These are phyloP conservation scores for Chesias legatella DNA, from an alignment of 2,888 invertebrate genomes.

Conservation along the genomic window DNA sequence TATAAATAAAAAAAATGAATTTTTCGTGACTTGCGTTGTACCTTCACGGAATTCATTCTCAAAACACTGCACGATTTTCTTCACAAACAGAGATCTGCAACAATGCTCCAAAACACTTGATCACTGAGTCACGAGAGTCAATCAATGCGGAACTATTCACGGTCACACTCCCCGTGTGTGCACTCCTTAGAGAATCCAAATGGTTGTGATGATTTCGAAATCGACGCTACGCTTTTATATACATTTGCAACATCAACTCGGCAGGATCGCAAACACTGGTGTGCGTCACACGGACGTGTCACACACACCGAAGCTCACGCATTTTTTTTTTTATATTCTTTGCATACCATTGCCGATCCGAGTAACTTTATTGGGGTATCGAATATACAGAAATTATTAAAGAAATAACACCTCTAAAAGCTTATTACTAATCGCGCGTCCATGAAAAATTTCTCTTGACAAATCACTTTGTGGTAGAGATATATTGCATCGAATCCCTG, in stretches of 20 bases:
- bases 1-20: slow-evolving; percentile 5
- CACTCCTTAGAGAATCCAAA: slow-evolving; percentile 73
- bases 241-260: slow-evolving; percentile 71
- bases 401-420: slow-evolving; percentile 38
- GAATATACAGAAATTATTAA: slow-evolving; percentile 49
- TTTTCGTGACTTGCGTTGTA: slow-evolving; percentile 26
- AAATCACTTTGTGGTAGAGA: slow-evolving; percentile 32
- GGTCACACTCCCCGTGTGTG: slow-evolving; percentile 57
- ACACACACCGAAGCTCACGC: slow-evolving; percentile 47
- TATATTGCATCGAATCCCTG: slow-evolving; percentile 21
- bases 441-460: slow-evolving; percentile 34
- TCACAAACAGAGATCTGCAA: slow-evolving; percentile 32
- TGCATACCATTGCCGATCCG: slow-evolving; percentile 56
- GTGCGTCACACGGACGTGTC: slow-evolving; percentile 44
- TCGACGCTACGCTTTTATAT: slow-evolving; percentile 75
- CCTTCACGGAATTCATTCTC: slow-evolving; percentile 62
- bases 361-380: slow-evolving; percentile 63
- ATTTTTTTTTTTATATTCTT: slow-evolving; percentile 60
- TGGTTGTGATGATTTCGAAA: slow-evolving; percentile 79
- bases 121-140: slow-evolving; percentile 52
- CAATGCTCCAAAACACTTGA: slow-evolving; percentile 40
- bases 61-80: slow-evolving; percentile 43
- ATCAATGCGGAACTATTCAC: slow-evolving; percentile 66
- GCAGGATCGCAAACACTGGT: slow-evolving; percentile 47
- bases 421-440: slow-evolving; percentile 38